These are phyloP conservation scores for Cavia porcellus DNA, from an alignment of 2,113 vertebrate genomes.

Conservation along the genomic window DNA sequence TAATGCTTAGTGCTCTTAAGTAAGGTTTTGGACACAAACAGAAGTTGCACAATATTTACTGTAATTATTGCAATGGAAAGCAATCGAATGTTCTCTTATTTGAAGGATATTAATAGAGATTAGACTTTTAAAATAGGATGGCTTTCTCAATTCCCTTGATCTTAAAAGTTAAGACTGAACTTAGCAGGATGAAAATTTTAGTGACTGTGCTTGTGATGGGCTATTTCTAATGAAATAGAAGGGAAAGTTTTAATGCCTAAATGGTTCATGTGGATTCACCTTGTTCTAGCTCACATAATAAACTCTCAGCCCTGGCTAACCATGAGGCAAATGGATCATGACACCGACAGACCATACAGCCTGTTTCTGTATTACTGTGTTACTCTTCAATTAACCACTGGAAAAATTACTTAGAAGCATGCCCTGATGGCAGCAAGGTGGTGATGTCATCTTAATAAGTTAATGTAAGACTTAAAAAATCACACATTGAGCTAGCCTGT, in stretches of 20 bases:
- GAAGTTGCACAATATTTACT: not conserved
- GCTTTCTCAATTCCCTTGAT: conserved; percentile 25
- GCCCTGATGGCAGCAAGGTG: not conserved
- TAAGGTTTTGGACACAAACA: not conserved
- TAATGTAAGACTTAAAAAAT: conserved; percentile 31
- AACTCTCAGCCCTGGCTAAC: not conserved
- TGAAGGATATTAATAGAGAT: not conserved
- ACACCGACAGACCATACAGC: not conserved
- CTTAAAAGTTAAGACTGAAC: not conserved
- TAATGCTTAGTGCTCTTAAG: not conserved
- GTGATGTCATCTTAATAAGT: conserved; percentile 31
- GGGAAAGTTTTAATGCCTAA: not conserved
- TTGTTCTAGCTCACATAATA: conserved; percentile 14
- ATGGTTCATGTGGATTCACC: not conserved
- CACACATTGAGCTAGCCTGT: not conserved
- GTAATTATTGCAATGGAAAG: not conserved
- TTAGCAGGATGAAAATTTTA: not conserved
- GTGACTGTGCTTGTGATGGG: not conserved
- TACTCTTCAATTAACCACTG: not conserved
- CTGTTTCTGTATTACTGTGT: not conserved
- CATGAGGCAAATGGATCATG: not conserved
- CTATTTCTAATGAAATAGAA: not conserved
- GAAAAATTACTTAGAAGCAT: conserved; percentile 8
- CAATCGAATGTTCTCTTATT: not conserved
- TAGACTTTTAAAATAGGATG: not conserved